Conservation (phyloP, 2,888 invertebrate genomes). For the Drosophila buzzatii region DNA sequence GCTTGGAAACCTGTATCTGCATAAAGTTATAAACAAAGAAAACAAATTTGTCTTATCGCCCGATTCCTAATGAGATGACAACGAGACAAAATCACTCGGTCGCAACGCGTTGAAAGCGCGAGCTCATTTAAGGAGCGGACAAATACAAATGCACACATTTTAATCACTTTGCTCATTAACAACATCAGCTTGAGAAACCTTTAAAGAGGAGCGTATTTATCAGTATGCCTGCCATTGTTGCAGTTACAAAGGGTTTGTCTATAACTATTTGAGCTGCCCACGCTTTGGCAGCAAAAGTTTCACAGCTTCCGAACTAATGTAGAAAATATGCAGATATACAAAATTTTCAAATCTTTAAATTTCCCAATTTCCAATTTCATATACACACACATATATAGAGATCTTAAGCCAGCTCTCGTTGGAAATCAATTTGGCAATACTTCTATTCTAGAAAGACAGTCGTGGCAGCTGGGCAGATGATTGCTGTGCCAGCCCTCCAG, state of each 20-base stretch:
- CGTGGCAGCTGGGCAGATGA: neutral
- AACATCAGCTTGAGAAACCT: conserved; percentile 17
- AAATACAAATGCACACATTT: conserved; percentile 82
- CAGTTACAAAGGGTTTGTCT: neutral
- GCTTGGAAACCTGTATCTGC: conserved; percentile 70
- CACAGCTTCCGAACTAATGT: conserved; percentile 24
- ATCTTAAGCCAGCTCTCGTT: neutral
- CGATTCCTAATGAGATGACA: conserved; percentile 84
- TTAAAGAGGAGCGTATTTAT: conserved; percentile 11
- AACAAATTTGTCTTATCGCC: conserved; percentile 84
- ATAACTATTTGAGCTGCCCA: conserved; percentile 23
- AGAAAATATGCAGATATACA: conserved; percentile 22
- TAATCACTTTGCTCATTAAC: conserved; percentile 83
- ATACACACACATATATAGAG: neutral
- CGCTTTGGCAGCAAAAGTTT: neutral
- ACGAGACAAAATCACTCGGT: conserved; percentile 77
- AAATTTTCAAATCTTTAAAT: neutral
- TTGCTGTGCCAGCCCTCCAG: neutral
- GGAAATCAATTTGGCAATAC: conserved; percentile 12
- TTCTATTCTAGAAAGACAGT: neutral
- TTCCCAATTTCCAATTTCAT: neutral
- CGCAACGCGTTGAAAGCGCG: conserved; percentile 78
- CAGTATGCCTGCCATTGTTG: conserved; percentile 26
- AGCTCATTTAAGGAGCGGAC: conserved; percentile 82
- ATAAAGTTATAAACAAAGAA: conserved; percentile 77